phyloP scores from a whole-genome alignment of 2,113 vertebrate genomes.

The Atrichornis clamosus region DNA sequence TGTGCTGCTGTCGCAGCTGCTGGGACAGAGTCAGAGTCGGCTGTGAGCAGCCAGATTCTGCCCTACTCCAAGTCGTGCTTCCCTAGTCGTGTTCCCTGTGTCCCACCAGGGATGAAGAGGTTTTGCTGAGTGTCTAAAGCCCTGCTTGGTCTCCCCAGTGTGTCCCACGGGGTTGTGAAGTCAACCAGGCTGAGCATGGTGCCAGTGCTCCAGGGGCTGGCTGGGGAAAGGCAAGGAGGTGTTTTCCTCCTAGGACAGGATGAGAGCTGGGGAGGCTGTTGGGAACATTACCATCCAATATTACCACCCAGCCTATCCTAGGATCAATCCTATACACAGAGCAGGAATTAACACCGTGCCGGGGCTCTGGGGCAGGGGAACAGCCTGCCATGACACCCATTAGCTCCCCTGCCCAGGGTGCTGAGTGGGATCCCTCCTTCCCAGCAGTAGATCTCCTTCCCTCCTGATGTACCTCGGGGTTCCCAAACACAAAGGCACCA shows the following conservation, averaged over 20 bases:
- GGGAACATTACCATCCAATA: not conserved
- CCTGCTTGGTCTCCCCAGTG: not conserved
- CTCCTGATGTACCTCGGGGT: not conserved
- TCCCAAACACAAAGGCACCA: not conserved
- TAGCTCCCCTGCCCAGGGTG: not conserved
- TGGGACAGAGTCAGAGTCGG: rapidly evolving
- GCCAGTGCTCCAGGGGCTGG: not conserved
- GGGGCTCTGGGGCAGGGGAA: not conserved
- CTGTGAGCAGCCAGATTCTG: not conserved
- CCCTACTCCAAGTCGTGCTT: rapidly evolving
- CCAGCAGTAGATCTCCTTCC: not conserved
- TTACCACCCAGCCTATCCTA: not conserved
- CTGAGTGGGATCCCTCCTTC: not conserved
- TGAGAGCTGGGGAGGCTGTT: not conserved
- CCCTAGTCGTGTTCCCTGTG: rapidly evolving
- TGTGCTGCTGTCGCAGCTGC: not conserved
- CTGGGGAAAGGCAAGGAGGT: not conserved
- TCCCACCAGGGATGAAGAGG: no score
- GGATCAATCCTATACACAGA: not conserved
- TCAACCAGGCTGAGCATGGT: not conserved
- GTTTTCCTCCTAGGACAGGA: not conserved
- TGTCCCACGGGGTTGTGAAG: not conserved
- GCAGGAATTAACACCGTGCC: not conserved
- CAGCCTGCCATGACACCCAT: not conserved
- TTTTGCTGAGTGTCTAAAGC: not conserved